Percentiles rank a stretch among this genome's conserved stretches.
Evolutionary conservation across 1,140 invertebrate species (phyloP).

Genomic region (Conus ventricosus): DNA sequence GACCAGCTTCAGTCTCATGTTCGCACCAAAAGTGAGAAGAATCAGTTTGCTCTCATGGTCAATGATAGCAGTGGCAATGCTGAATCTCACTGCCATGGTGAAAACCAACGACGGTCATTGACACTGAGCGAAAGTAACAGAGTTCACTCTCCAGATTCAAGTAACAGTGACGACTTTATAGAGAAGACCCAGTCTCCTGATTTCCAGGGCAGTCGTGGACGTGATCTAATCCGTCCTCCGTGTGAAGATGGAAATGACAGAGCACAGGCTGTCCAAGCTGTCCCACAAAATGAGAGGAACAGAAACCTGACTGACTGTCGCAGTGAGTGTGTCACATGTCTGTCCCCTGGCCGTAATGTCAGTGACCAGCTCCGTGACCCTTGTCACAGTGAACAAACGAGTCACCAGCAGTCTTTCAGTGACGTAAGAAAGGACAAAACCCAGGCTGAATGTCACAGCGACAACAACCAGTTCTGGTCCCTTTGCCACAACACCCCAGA

Average conservation of each 20-base stretch:
- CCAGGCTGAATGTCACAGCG: background rate
- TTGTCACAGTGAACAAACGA: background rate
- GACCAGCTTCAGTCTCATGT: no score
- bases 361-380: background rate
- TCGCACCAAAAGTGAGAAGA: no score
- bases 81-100: no score
- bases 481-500: background rate
- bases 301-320: background rate
- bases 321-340: background rate
- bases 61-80: no score
- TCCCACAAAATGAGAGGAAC: background rate
- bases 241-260: background rate
- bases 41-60: no score
- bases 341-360: background rate
- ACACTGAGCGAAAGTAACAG: no score
- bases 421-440: background rate
- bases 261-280: background rate
- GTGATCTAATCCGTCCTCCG: background rate
- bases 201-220: background rate
- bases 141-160: background rate
- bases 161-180: background rate
- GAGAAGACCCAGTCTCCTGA: background rate
- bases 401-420: background rate
- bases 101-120: no score
- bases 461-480: background rate